Percentiles rank a stretch among this genome's conserved stretches.
Conservation (phyloP, 1,140 invertebrate genomes). For the Drosophila sucinea region DNA sequence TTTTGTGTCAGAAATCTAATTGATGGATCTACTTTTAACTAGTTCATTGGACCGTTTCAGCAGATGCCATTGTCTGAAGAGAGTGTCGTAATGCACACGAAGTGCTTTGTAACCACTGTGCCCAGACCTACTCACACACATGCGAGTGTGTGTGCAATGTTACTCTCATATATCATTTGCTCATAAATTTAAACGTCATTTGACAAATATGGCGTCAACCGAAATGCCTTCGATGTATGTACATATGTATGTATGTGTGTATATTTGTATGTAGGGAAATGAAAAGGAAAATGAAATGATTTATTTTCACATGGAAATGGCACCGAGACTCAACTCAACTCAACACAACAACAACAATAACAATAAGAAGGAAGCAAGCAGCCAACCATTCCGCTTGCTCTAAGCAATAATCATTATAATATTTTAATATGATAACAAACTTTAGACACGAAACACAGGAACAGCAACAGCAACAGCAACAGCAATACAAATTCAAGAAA, state of each 20-base stretch:
- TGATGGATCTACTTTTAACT: too few relatives aligned
- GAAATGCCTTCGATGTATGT: conserved; percentile 55
- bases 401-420: conserved; percentile 56
- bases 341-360: not conserved
- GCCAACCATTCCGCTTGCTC: not conserved
- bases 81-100: too few relatives aligned
- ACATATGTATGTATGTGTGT: not conserved
- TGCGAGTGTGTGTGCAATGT: conserved; percentile 30
- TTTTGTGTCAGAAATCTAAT: too few relatives aligned
- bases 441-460: conserved; percentile 39
- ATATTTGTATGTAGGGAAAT: not conserved
- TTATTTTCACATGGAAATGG: conserved; percentile 33
- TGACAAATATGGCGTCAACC: conserved; percentile 64
- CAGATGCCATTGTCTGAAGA: too few relatives aligned
- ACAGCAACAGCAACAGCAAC: not conserved
- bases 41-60: too few relatives aligned
- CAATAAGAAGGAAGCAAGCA: not conserved
- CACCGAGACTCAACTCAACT: not conserved
- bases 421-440: conserved; percentile 65
- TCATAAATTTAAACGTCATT: conserved; percentile 63
- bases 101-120: not conserved
- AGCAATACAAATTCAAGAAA: conserved; percentile 3
- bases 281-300: conserved; percentile 49
- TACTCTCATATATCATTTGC: conserved; percentile 34
- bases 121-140: not conserved